Evolutionary conservation across 2,113 vertebrate genomes (phyloP), one percentile per base, ranked within the genome.

Genomic region (Galbula dea): DNA sequence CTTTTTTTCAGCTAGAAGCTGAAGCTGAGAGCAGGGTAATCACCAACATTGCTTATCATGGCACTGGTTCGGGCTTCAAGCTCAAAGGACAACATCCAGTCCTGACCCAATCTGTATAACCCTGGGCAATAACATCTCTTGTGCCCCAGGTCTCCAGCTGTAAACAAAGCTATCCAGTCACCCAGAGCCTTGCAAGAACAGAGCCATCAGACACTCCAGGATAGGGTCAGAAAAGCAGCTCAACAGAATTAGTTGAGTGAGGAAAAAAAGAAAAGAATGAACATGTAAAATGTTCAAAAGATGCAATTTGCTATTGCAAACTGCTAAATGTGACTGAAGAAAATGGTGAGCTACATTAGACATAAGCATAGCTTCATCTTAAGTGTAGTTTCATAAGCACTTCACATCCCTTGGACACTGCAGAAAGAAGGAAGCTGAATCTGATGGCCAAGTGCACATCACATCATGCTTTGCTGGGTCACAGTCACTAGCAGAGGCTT

Each of bases 341-440:
- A 43, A 43, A 76, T 84, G 67, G 11, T 93, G 86, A 96, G 91
- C 91, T 94, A 92, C 85, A 86, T 82, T 88, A 81, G 61, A 36
- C 59, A 29, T 3, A 23, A 93, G 36, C 0, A 0, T 51, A 79
- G 77, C 83, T 89, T 71, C 14, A 1, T 81, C 58, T 37, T 30
- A 34, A 75, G n/a, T 15, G 20, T 36, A n/a, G 61, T 83, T 91
- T 93, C 59, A 41, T 85, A 79, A 85, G 63, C 2, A 1, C 26
- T 83, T 83, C 41, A 22, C 21, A 48, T 41, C 37, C 65, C 59
- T 30, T 55, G 59, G 85, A 94, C 1, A 3, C 36, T 41, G 36
- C 59, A 58, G 45, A 82, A 89, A 5, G 55, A 83, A 77, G 58
- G 52, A 89, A 73, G 45, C 66, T 55, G 65, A 76, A 76, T 59